Percentiles rank a stretch among this genome's conserved stretches.
Evolutionary conservation across 2,797 vertebrate genomes (phyloP).

Genomic region (Margarornis squamiger): DNA sequence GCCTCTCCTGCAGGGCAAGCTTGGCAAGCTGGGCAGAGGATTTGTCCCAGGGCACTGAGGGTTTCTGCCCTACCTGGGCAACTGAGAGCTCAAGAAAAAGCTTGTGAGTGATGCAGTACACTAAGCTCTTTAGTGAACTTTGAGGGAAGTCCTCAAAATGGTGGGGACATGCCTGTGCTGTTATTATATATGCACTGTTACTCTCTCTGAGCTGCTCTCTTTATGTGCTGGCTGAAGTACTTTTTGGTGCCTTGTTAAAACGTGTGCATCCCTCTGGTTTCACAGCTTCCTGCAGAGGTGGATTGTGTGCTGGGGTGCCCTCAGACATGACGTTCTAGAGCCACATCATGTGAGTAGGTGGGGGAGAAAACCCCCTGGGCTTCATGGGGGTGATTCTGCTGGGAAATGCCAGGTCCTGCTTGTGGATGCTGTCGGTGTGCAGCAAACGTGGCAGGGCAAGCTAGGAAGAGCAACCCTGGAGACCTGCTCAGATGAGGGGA

Average conservation of each 20-base stretch:
- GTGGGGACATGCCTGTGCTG: neutral
- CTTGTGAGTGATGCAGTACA: neutral
- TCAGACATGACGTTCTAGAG: neutral
- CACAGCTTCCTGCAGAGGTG: neutral
- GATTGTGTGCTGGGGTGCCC: neutral
- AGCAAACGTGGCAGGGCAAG: neutral
- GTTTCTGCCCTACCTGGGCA: neutral
- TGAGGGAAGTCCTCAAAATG: neutral
- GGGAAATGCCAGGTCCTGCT: neutral
- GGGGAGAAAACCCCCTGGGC: neutral
- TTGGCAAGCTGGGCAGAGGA: neutral
- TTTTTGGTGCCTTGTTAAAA: neutral
- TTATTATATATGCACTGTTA: neutral
- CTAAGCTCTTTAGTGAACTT: neutral
- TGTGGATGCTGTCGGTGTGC: neutral
- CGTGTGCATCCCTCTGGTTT: neutral
- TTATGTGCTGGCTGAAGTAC: neutral
- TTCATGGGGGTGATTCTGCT: neutral
- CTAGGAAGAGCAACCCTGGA: neutral
- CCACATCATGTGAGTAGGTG: accelerated
- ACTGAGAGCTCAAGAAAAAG: neutral
- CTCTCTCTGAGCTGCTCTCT: neutral
- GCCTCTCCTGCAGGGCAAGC: neutral
- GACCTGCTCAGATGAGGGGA: neutral
- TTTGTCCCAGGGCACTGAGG: neutral